phyloP scores from a whole-genome alignment of 2,797 vertebrate genomes.

The Tenualosa thibaudeaui region DNA sequence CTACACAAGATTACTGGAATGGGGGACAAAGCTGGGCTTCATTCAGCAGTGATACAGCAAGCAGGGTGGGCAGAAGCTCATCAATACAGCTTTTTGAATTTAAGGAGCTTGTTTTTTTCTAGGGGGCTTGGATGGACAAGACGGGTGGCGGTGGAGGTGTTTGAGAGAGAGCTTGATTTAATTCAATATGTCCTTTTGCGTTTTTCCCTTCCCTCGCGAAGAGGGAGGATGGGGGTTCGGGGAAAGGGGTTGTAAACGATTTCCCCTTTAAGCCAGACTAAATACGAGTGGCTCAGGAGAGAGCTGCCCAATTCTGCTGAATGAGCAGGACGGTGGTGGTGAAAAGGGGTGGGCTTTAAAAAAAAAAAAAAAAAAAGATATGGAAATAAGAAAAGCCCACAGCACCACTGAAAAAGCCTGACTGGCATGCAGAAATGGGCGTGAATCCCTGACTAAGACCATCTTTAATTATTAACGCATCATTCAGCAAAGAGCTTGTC shows the following conservation, averaged over 20 bases:
- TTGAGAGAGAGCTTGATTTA: slow-evolving; percentile 37
- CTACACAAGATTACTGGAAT: slow-evolving; percentile 36
- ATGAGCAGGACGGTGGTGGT: slow-evolving; percentile 23
- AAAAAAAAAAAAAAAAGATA: slow-evolving; percentile 12
- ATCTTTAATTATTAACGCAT: slow-evolving; percentile 54
- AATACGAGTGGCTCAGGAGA: slow-evolving; percentile 38
- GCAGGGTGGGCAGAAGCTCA: slow-evolving; percentile 44
- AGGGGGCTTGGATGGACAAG: not conserved
- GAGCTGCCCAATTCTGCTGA: slow-evolving; percentile 44
- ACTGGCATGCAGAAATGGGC: not conserved
- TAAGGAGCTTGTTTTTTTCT: slow-evolving; percentile 28
- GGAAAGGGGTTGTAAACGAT: slow-evolving; percentile 25
- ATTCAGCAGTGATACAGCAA: slow-evolving; percentile 38
- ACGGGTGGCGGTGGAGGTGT: not conserved
- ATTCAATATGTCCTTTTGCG: slow-evolving; percentile 37
- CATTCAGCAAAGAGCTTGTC: slow-evolving; percentile 42
- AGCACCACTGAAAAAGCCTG: slow-evolving; percentile 44
- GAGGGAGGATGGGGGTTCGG: not conserved
- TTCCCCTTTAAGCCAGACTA: slow-evolving; percentile 32
- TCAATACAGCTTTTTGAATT: slow-evolving; percentile 45
- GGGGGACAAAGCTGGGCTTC: slow-evolving; percentile 47
- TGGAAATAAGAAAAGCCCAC: slow-evolving; percentile 43
- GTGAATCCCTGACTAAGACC: slow-evolving; percentile 49
- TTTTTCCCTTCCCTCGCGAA: slow-evolving; percentile 25
- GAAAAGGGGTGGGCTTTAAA: slow-evolving; percentile 23